Evolutionary conservation across 2,888 invertebrate genomes (phyloP).

Genomic region (Rhagophthalmus giganteus): DNA sequence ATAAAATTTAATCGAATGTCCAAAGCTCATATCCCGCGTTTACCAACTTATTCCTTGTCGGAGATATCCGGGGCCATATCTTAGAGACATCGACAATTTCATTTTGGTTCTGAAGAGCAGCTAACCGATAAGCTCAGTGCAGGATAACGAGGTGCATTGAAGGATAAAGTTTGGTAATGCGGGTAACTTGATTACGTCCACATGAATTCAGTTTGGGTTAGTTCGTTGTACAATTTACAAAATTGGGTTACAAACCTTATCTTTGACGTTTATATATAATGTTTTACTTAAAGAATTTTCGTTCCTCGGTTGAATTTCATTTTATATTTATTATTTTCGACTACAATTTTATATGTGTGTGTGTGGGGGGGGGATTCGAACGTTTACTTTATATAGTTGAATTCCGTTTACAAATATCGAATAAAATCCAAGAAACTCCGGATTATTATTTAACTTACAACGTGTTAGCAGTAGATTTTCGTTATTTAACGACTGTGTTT

Average conservation of each 20-base stretch:
- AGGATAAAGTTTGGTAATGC: constrained; percentile 32
- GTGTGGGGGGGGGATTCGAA: too few relatives aligned
- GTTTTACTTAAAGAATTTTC: constrained; percentile 1
- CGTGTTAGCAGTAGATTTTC: too few relatives aligned
- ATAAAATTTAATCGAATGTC: constrained; percentile 11
- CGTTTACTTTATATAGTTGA: too few relatives aligned
- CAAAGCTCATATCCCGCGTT: constrained; percentile 5
- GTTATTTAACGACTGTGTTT: too few relatives aligned
- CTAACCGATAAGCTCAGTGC: constrained; percentile 29
- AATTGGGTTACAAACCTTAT: constrained; percentile 24
- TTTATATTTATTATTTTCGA: too few relatives aligned
- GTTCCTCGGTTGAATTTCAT: too few relatives aligned
- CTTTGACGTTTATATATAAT: constrained; percentile 16
- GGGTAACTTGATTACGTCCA: constrained; percentile 29
- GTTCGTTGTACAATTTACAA: constrained; percentile 27
- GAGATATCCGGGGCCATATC: constrained; percentile 9
- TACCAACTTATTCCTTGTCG: constrained; percentile 7
- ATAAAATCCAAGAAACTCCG: too few relatives aligned
- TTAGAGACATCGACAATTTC: constrained; percentile 22
- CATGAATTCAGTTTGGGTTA: constrained; percentile 28
- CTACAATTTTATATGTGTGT: too few relatives aligned
- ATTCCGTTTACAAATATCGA: too few relatives aligned
- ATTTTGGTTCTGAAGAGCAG: constrained; percentile 21
- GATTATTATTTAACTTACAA: too few relatives aligned
- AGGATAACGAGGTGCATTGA: constrained; percentile 31